Percentiles rank a stretch among this genome's conserved stretches.
phyloP scores from a whole-genome alignment of 1,140 invertebrate species.

The Oreohelix idahoensis region DNA sequence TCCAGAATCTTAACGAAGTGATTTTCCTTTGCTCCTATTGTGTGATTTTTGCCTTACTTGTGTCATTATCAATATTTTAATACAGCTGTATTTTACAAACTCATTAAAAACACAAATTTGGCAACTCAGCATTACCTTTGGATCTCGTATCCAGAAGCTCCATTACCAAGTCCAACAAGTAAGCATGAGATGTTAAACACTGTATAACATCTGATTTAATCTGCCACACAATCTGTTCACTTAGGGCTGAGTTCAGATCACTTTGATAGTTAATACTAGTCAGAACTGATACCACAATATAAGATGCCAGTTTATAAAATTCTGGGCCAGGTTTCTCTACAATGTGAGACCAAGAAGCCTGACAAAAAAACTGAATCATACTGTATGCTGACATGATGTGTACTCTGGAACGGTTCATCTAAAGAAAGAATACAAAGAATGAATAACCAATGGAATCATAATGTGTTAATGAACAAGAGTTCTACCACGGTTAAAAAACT shows the following conservation, averaged over 20 bases:
- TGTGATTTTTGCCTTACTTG: too few species aligned
- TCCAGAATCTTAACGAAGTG: too few species aligned
- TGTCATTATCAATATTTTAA: too few species aligned
- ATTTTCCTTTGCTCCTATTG: too few species aligned
- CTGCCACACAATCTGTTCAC: conserved; percentile 1
- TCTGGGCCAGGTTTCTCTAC: conserved; percentile 8
- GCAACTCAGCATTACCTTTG: too few species aligned
- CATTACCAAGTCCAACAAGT: conserved; percentile 7
- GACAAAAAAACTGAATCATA: background rate
- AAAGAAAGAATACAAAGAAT: too few species aligned
- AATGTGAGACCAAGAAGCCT: background rate
- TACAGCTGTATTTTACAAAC: too few species aligned
- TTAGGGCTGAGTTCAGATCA: background rate
- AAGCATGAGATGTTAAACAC: background rate
- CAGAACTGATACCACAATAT: conserved; percentile 11
- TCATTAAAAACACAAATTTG: too few species aligned
- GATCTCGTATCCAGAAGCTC: background rate
- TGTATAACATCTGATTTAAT: background rate
- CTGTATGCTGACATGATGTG: conserved; percentile 29
- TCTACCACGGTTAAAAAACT: too few species aligned
- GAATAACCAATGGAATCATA: too few species aligned
- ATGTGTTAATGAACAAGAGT: too few species aligned
- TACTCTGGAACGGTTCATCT: background rate
- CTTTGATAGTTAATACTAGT: background rate
- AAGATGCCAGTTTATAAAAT: background rate